phyloP scores from a whole-genome alignment of 2,797 vertebrate species.

The Dicrostonyx torquatus region DNA sequence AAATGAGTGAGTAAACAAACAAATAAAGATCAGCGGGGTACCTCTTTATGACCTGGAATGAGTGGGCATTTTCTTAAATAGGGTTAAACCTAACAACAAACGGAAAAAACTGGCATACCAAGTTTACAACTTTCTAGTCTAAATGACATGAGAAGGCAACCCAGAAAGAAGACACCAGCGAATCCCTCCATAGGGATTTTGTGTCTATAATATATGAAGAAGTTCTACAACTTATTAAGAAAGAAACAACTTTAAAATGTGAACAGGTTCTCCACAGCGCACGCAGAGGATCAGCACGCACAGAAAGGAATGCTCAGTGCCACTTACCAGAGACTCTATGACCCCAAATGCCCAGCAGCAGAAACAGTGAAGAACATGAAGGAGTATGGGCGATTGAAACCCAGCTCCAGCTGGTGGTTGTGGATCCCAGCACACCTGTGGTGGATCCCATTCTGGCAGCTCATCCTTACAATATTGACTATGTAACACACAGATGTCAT shows the following conservation, averaged over 20 bases:
- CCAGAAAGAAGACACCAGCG: not conserved
- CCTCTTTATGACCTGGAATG: not conserved
- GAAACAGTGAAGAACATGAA: too few species aligned
- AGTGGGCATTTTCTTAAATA: conserved; percentile 4
- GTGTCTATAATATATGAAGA: not conserved
- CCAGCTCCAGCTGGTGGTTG: not conserved
- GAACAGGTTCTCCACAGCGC: not conserved
- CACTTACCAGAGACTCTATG: not conserved
- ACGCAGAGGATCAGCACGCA: not conserved
- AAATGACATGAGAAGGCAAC: not conserved
- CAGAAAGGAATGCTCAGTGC: not conserved
- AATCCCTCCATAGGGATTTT: not conserved
- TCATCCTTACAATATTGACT: not conserved
- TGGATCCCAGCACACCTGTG: not conserved
- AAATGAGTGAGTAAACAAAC: not conserved
- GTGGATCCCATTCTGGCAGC: too few species aligned
- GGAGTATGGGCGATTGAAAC: not conserved
- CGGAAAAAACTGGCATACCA: not conserved
- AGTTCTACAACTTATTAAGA: not conserved
- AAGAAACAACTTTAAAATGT: not conserved
- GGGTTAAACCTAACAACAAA: not conserved
- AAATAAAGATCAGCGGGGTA: not conserved
- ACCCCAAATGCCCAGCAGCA: not conserved
- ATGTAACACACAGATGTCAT: not conserved
- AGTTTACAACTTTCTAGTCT: not conserved